Evolutionary conservation across 2,113 vertebrate species (phyloP), one percentile per base, ranked within the genome.

Genomic region (Reinhardtius hippoglossoides): DNA sequence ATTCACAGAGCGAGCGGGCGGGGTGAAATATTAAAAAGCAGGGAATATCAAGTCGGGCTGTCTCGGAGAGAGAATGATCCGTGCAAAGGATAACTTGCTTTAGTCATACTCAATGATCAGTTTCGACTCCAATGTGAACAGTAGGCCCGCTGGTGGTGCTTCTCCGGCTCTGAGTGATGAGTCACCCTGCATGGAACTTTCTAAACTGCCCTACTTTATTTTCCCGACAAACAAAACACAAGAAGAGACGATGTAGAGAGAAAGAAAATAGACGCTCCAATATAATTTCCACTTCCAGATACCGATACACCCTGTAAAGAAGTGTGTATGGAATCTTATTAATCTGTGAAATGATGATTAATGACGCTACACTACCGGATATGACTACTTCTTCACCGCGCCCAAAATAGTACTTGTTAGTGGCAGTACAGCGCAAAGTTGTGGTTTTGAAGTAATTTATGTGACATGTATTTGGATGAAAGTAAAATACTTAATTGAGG

Each of bases 1-100:
- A 50, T 18, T 50, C 48, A 50, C 18, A 50, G 48, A 50, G 48
- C 18, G 18, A 54, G 35, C 2, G 40, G 44, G 23, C 59, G 63
- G 67, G 58, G 67, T 78, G 74, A 80, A 81, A 76, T 79, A 82
- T 76, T 71, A 72, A 83, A 81, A 5, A 67, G 78, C 55, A 61
- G 15, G 23, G 64, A 46, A 46, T 27, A 81, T 31, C 31, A 31
- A 7, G 31, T 31, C 31, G 31, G 31, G 31, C 31, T 72, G 70
- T 78, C 37, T 64, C 35, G 59, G 61, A 66, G 59, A 66, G 59
- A 76, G 75, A 81, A 74, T 64, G 81, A 81, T 66, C 58, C 50
- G 0, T 64, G 55, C 72, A 57, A 46, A 72, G 70, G 71, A 27
- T 20, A 73, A 74, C 80, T 61, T 76, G 59, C 83, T 67, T 60